Percentiles rank a stretch among this genome's conserved stretches.
These are phyloP conservation scores for Rhadina sibilatrix DNA, from an alignment of 2,113 vertebrate genomes.

Conservation along the genomic window DNA sequence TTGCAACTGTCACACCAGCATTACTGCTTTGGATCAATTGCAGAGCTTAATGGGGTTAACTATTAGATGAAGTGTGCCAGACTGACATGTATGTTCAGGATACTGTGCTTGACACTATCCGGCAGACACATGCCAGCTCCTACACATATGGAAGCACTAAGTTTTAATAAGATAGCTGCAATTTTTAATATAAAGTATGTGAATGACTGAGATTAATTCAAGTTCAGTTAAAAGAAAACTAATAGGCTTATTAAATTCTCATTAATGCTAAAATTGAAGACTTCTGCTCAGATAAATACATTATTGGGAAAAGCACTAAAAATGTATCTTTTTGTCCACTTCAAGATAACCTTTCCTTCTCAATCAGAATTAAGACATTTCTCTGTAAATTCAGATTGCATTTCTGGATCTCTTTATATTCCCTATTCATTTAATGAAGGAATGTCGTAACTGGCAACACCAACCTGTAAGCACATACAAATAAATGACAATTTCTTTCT, in stretches of 20 bases:
- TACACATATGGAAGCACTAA: neutral
- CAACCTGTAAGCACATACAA: neutral
- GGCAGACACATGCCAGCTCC: neutral
- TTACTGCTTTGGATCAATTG: neutral
- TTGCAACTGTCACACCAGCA: neutral
- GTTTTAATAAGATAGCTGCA: neutral
- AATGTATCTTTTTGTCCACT: neutral
- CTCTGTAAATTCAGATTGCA: neutral
- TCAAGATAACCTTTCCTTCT: neutral
- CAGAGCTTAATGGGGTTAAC: neutral
- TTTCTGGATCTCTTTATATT: neutral
- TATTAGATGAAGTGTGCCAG: neutral
- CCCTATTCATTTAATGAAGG: neutral
- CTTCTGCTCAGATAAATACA: neutral
- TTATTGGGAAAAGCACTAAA: neutral
- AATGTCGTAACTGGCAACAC: neutral
- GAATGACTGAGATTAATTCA: neutral
- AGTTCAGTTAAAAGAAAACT: neutral
- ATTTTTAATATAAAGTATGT: neutral
- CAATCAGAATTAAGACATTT: neutral
- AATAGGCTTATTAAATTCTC: neutral
- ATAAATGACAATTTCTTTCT: neutral
- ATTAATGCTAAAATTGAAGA: neutral
- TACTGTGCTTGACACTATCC: neutral
- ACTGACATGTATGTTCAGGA: neutral